Conservation (phyloP, 2,113 vertebrate species). For the Leiothrix lutea region DNA sequence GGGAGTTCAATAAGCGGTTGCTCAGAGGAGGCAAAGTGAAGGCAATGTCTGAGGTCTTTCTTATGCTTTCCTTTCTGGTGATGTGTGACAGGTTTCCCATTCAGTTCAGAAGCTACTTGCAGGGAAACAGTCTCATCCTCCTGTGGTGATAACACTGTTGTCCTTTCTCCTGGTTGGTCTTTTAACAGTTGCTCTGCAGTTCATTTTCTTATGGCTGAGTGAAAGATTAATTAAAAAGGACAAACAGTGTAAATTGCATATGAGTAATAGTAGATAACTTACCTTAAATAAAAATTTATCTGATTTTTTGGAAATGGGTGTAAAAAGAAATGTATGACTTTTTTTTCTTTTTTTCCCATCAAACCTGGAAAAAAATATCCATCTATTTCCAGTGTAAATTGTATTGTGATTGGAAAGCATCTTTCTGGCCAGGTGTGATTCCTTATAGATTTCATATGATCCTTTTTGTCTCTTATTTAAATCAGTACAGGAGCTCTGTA, state of each 20-base stretch:
- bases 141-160: neutral
- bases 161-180: neutral
- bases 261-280: neutral
- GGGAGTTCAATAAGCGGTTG: neutral
- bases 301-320: neutral
- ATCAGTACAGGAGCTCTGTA: neutral
- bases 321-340: neutral
- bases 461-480: neutral
- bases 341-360: no score
- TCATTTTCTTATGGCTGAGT: neutral
- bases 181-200: neutral
- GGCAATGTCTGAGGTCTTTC: accelerated
- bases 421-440: neutral
- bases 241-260: neutral
- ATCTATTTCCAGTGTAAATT: neutral
- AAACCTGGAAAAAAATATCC: neutral
- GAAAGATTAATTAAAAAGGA: neutral
- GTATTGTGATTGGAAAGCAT: neutral
- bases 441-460: neutral
- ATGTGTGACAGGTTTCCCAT: neutral
- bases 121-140: neutral
- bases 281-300: neutral
- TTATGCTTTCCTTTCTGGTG: neutral
- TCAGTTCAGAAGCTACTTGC: neutral
- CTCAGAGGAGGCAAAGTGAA: neutral